phyloP scores from a whole-genome alignment of 2,113 vertebrate species.

The Syngnathus floridae region DNA sequence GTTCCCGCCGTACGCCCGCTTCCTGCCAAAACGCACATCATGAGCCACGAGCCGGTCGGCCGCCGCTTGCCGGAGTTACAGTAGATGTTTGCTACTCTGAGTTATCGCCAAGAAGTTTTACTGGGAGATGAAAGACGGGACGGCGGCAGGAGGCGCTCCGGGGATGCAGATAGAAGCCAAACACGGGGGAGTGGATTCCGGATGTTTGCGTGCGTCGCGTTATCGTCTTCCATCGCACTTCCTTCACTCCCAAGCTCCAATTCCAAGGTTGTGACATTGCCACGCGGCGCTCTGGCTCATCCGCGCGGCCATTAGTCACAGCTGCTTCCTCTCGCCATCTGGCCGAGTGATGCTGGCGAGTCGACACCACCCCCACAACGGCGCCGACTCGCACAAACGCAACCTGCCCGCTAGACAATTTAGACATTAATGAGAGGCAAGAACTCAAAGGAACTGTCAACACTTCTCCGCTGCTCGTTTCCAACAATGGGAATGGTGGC shows the following conservation, averaged over 20 bases:
- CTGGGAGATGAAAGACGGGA: slow-evolving; percentile 4
- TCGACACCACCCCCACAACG: background rate
- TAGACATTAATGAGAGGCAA: slow-evolving; percentile 5
- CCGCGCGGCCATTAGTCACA: slow-evolving; percentile 4
- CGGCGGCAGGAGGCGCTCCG: background rate
- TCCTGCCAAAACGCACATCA: slow-evolving; percentile 8
- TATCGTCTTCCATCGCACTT: slow-evolving; percentile 2
- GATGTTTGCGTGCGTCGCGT: background rate
- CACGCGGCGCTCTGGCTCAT: slow-evolving; percentile 1
- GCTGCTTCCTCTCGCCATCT: slow-evolving; percentile 13
- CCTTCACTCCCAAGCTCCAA: background rate
- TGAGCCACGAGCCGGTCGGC: background rate
- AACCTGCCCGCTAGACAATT: background rate
- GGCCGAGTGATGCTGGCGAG: background rate
- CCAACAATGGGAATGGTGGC: background rate
- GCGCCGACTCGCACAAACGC: background rate
- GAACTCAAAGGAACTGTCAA: slow-evolving; percentile 8
- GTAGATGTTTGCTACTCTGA: background rate
- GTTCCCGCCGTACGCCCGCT: background rate
- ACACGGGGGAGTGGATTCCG: background rate
- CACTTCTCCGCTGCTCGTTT: background rate
- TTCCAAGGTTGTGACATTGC: slow-evolving; percentile 10
- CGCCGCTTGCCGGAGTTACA: background rate
- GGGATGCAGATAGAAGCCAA: background rate
- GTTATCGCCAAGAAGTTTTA: slow-evolving; percentile 2